phyloP scores from a whole-genome alignment of 2,888 invertebrate species.

The Andrena flavipes region DNA sequence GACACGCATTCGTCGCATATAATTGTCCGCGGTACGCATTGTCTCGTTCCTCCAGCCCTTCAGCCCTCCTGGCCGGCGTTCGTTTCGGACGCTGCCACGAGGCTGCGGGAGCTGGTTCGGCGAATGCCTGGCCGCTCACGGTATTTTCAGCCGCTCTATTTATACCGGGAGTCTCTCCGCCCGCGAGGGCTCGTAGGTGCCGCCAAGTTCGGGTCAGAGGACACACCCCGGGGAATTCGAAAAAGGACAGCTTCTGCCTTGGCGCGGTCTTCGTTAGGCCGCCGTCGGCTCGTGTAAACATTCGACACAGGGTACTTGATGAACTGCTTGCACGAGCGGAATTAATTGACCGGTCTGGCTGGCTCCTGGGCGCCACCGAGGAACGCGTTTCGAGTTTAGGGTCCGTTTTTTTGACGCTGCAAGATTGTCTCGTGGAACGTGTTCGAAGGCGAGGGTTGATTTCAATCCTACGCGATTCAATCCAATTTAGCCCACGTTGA shows the following conservation, averaged over 20 bases:
- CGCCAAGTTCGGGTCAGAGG: slow-evolving; percentile 76
- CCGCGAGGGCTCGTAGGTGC: slow-evolving; percentile 68
- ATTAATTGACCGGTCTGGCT: slow-evolving; percentile 46
- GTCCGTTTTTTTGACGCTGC: no score
- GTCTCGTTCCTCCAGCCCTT: slow-evolving; percentile 62
- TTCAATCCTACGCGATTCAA: no score
- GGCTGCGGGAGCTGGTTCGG: slow-evolving; percentile 50
- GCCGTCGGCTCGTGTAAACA: slow-evolving; percentile 50
- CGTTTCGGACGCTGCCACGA: slow-evolving; percentile 36
- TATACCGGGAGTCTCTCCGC: slow-evolving; percentile 69
- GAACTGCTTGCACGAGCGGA: slow-evolving; percentile 54
- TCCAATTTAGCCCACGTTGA: not conserved
- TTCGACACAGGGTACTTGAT: slow-evolving; percentile 53
- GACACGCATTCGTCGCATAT: slow-evolving; percentile 79
- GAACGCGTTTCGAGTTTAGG: slow-evolving; percentile 18
- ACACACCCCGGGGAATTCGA: slow-evolving; percentile 73
- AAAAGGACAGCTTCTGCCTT: slow-evolving; percentile 33
- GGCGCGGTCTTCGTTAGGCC: slow-evolving; percentile 41
- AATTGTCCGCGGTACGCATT: slow-evolving; percentile 76
- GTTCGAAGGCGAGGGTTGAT: no score
- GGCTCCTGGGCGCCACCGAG: slow-evolving; percentile 38
- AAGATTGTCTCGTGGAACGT: no score
- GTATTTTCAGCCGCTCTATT: slow-evolving; percentile 79
- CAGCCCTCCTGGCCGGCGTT: slow-evolving; percentile 7
- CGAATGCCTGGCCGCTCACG: slow-evolving; percentile 68